Base-by-base conservation (phyloP, 2,797 vertebrate genomes). In the Pangasius krempfi region DNA sequence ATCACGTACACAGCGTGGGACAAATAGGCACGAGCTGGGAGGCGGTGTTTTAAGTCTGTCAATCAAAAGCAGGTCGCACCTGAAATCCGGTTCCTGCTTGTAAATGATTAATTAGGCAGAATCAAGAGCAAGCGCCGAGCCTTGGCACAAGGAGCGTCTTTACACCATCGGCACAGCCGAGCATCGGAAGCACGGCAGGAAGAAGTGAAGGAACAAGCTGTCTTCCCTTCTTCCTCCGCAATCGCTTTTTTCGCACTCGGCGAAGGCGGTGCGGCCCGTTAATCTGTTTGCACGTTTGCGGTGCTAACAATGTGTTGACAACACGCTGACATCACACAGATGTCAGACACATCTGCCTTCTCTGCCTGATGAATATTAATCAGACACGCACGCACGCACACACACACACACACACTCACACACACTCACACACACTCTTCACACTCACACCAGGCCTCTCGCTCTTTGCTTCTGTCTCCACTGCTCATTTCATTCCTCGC, bases 291-390 rank as follows among this genome's bases (percentile, higher is more conserved):
- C 94, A 95, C 94, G 92, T 95, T 96, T 92, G 93, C 88, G 76
- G 94, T 85, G 92, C 95, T 96, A 96, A 96, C 95, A 95, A 94
- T 94, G 95, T 95, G 95, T 96, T 96, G 96, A 96, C 96, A 96
- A 95, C 94, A 94, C 88, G 92, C 93, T 96, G 96, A 96, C 95
- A 95, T 94, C 94, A 93, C 94, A 93, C 96, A 96, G 96, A 96
- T 96, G 96, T 96, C 94, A 94, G 85, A 90, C 93, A 92, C 96
- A 97, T 96, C 96, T 96, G 96, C 94, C 93, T 93, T 54, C 93
- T 92, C 89, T 90, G 92, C 86, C 88, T 91, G 93, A 92, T 94
- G 89, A 94, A 93, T 93, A 95, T 94, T 94, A 93, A 94, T 93
- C 87, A 88, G 87, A 88, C 86, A 44, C 60, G 89, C 84, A 81